A percentile compares a stretch with the other conserved stretches of the same genome.
phyloP scores from a whole-genome alignment of 2,113 vertebrate species.

The Brienomyrus brachyistius region DNA sequence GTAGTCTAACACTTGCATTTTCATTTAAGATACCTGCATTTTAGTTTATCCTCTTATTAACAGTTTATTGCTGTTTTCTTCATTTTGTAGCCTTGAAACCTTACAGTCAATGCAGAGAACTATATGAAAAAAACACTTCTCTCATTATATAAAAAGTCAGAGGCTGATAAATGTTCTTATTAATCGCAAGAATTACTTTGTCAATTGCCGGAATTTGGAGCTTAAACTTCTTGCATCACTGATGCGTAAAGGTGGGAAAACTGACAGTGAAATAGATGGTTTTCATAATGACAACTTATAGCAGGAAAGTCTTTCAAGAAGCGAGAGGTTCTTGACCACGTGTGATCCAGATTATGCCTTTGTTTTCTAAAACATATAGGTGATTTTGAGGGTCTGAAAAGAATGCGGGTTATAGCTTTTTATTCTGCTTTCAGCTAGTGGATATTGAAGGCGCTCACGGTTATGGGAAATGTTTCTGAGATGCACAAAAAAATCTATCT shows the following conservation, averaged over 20 bases:
- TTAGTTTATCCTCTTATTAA: not conserved
- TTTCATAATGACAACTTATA: constrained; percentile 10
- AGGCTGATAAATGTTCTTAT: not conserved
- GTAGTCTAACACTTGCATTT: not conserved
- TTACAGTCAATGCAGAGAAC: not conserved
- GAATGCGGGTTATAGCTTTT: not conserved
- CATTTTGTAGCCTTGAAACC: not conserved
- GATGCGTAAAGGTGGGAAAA: constrained; percentile 16
- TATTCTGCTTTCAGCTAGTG: not conserved
- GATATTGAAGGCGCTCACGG: not conserved
- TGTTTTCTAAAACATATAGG: not conserved
- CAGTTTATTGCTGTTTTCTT: not conserved
- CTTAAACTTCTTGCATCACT: not conserved
- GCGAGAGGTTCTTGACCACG: not conserved
- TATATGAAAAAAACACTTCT: not conserved
- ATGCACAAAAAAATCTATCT: not conserved
- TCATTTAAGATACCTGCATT: not conserved
- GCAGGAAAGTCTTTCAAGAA: not conserved
- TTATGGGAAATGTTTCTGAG: not conserved
- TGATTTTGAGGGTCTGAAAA: not conserved
- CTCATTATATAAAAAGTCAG: not conserved
- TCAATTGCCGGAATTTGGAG: not conserved
- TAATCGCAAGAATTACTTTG: not conserved
- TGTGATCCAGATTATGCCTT: not conserved
- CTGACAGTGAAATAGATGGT: not conserved